phyloP scores from a whole-genome alignment of 1,140 invertebrate species.

The Temnothorax curvispinosus region DNA sequence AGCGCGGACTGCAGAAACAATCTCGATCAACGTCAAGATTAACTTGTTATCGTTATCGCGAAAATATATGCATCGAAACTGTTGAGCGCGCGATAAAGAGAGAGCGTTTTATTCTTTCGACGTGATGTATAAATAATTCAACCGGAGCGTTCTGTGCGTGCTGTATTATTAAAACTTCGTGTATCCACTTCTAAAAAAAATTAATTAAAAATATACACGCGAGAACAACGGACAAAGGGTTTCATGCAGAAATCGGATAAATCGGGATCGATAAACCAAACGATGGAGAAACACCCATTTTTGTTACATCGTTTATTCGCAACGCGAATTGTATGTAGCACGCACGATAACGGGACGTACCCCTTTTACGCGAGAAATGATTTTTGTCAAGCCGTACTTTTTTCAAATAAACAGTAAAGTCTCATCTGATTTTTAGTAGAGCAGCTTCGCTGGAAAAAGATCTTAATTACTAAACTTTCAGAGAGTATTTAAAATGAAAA shows the following conservation, averaged over 20 bases:
- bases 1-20: neutral
- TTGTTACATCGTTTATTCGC: constrained; percentile 26
- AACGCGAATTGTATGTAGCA: neutral
- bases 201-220: constrained; percentile 1
- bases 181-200: neutral
- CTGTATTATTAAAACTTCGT: neutral
- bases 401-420: neutral
- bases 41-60: constrained; percentile 11
- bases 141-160: neutral
- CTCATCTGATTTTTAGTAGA: neutral
- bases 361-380: neutral
- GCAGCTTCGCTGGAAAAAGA: neutral
- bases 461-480: constrained; percentile 1
- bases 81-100: too few species aligned
- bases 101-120: neutral
- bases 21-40: constrained; percentile 11
- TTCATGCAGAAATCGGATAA: neutral
- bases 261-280: constrained; percentile 25
- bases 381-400: neutral
- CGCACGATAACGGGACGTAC: neutral
- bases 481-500: neutral
- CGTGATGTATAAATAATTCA: neutral
- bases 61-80: neutral
- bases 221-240: neutral
- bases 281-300: neutral